Percentiles rank a stretch among this genome's conserved stretches.
These are phyloP conservation scores for silkworm (Bombyx mori) DNA, from an alignment of 1,140 invertebrate species.

Conservation along the genomic window DNA sequence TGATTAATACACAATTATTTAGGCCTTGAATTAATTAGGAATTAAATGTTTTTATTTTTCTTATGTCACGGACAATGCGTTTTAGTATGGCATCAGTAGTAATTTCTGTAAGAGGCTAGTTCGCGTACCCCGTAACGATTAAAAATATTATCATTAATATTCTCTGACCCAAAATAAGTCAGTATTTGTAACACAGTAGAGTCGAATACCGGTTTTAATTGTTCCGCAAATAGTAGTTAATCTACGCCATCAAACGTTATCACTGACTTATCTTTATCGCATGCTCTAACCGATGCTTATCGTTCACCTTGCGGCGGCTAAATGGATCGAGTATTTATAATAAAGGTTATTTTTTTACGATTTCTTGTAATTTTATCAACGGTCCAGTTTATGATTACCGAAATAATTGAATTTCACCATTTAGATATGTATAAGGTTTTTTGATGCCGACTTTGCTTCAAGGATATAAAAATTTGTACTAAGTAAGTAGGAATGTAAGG, in stretches of 20 bases:
- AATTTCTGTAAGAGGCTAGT: no score
- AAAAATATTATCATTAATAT: conserved; percentile 1
- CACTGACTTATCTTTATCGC: conserved; percentile 25
- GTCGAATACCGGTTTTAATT: conserved; percentile 23
- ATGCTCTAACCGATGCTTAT: conserved; percentile 22
- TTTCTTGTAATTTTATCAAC: no score
- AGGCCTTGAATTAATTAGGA: no score
- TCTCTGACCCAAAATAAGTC: no score
- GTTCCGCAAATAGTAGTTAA: conserved; percentile 40
- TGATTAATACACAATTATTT: no score
- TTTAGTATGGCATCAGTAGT: no score
- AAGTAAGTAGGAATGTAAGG: no score
- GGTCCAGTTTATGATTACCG: not conserved
- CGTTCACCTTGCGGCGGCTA: conserved; percentile 19
- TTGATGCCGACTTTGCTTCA: no score
- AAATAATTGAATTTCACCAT: not conserved
- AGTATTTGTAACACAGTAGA: conserved; percentile 22
- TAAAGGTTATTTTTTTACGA: conserved; percentile 14
- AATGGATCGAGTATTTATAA: conserved; percentile 13
- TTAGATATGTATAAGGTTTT: no score
- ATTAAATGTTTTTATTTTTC: no score
- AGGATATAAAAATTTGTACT: no score
- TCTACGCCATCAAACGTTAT: conserved; percentile 39
- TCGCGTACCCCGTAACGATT: not conserved
- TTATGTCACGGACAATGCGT: no score